These are phyloP conservation scores for Adineta ricciae DNA, from an alignment of 2,888 invertebrate genomes.

Conservation along the genomic window DNA sequence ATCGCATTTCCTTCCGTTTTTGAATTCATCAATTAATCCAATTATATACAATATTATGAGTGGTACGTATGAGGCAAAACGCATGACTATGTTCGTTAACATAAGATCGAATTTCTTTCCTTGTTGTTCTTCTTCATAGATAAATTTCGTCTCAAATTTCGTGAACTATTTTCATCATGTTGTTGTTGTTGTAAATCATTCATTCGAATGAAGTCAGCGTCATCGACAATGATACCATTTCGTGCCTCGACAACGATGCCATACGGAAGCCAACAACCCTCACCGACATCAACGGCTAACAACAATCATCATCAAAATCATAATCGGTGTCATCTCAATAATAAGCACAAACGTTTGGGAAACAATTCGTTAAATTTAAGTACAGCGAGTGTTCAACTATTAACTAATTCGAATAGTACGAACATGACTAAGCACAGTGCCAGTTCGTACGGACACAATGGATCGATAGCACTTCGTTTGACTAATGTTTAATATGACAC, in stretches of 20 bases:
- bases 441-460: neutral
- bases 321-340: neutral
- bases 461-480: neutral
- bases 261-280: neutral
- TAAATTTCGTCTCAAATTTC: constrained; percentile 32
- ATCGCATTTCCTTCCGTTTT: constrained; percentile 29
- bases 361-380: neutral
- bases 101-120: neutral
- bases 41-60: constrained; percentile 34
- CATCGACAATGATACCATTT: neutral
- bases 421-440: neutral
- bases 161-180: constrained; percentile 18
- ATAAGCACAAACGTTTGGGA: neutral
- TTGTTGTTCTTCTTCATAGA: constrained; percentile 20
- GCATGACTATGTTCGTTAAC: neutral
- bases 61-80: constrained; percentile 15
- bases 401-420: neutral
- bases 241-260: neutral
- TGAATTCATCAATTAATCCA: constrained; percentile 32
- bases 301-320: neutral
- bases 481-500: neutral
- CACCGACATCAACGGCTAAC: neutral
- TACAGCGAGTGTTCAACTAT: neutral
- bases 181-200: neutral
- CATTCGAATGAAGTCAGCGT: neutral